phyloP scores from a whole-genome alignment of 2,797 vertebrate species.

The Prunella strophiata region DNA sequence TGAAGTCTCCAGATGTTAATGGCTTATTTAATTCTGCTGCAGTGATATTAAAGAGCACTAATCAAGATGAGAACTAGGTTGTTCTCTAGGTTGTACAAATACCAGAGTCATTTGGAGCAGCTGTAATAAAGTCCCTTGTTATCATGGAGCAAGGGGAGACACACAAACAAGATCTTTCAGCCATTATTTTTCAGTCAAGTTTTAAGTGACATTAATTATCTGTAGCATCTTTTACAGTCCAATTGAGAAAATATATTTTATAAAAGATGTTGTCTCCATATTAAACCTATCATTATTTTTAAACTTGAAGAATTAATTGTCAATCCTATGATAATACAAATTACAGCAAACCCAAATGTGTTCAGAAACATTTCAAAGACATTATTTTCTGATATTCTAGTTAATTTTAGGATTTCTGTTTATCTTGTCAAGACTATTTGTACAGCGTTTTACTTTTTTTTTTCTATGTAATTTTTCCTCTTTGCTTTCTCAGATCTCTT shows the following conservation, averaged over 20 bases:
- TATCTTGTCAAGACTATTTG: background rate
- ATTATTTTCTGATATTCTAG: background rate
- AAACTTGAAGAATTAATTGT: background rate
- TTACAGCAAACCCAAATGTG: background rate
- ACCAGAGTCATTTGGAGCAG: background rate
- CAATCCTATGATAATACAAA: background rate
- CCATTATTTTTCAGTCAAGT: background rate
- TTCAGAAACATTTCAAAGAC: background rate
- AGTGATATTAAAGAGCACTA: background rate
- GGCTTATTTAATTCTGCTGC: background rate
- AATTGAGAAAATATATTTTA: background rate
- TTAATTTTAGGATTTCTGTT: constrained; percentile 18
- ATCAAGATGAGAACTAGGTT: background rate
- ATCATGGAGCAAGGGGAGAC: background rate
- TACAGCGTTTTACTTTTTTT: background rate
- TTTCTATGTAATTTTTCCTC: background rate
- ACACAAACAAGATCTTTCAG: background rate
- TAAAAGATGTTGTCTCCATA: background rate
- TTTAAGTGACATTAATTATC: background rate
- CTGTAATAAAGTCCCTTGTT: background rate
- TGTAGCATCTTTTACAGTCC: background rate
- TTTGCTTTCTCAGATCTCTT: background rate
- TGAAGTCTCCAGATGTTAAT: constrained; percentile 17
- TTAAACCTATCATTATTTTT: background rate
- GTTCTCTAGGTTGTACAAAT: background rate